These are phyloP conservation scores for Hemicrepidius hirtus DNA, from an alignment of 2,888 invertebrate genomes.

Conservation along the genomic window DNA sequence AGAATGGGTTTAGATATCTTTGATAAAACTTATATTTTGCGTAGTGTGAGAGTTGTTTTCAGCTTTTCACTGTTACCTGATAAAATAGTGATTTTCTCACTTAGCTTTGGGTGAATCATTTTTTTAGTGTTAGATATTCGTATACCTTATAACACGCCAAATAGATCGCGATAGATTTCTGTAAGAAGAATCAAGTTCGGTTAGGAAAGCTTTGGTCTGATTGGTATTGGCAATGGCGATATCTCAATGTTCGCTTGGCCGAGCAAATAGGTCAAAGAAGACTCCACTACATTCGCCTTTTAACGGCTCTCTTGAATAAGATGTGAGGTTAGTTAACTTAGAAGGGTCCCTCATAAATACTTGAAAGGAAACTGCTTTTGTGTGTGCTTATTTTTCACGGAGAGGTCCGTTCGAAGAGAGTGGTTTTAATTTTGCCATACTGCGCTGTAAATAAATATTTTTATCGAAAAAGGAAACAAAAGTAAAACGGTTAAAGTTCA, in stretches of 20 bases:
- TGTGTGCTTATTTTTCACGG: constrained; percentile 42
- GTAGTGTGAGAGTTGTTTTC: no score
- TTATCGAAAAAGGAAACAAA: not conserved
- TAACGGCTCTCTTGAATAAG: constrained; percentile 61
- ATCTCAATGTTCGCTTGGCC: constrained; percentile 63
- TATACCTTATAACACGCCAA: no score
- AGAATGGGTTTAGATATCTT: no score
- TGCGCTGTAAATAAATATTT: constrained; percentile 3
- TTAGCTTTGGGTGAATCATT: no score
- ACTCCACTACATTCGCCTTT: constrained; percentile 60
- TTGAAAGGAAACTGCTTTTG: constrained; percentile 54
- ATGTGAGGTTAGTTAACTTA: constrained; percentile 60
- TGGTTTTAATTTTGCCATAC: constrained; percentile 23
- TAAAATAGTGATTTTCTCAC: no score
- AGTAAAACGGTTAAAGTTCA: not conserved
- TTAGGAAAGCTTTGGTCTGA: constrained; percentile 54
- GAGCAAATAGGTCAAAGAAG: constrained; percentile 63
- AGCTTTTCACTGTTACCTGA: no score
- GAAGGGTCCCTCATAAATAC: constrained; percentile 61
- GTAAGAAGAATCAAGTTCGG: constrained; percentile 34
- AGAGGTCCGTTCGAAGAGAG: constrained; percentile 11
- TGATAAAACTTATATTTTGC: no score
- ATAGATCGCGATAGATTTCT: constrained; percentile 10
- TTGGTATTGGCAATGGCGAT: constrained; percentile 63
- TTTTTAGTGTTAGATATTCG: no score